These are phyloP conservation scores for Ctenomys sociabilis DNA, from an alignment of 2,113 vertebrate species.

Conservation along the genomic window DNA sequence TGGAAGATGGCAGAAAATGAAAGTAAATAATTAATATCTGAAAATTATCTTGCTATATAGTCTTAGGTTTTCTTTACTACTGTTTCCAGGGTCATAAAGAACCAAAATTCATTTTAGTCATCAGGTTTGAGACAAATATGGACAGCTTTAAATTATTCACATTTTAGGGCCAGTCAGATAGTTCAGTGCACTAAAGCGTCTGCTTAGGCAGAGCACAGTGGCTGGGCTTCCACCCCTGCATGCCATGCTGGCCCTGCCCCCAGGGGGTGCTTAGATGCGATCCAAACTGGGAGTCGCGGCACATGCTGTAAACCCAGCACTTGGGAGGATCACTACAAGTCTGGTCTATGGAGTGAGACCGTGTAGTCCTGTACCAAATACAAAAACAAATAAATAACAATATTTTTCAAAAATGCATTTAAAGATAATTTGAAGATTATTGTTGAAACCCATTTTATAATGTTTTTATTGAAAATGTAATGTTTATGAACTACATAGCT, in stretches of 20 bases:
- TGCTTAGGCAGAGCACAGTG: too few species aligned
- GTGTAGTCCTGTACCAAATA: too few species aligned
- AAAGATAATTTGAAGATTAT: background rate
- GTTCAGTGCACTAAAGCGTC: too few species aligned
- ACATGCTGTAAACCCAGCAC: too few species aligned
- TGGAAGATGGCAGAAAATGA: background rate
- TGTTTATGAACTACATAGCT: background rate
- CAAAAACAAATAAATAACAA: background rate
- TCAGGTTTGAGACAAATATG: background rate
- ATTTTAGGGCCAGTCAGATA: background rate
- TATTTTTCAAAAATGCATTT: background rate
- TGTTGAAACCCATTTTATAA: conserved; percentile 17
- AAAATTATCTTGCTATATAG: background rate
- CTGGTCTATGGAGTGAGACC: too few species aligned
- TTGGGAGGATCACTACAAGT: too few species aligned
- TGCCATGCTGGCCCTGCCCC: too few species aligned
- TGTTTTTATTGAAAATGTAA: conserved; percentile 11
- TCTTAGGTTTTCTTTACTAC: conserved; percentile 13
- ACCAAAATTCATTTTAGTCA: background rate
- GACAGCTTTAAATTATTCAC: background rate
- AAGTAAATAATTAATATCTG: background rate
- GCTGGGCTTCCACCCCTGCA: too few species aligned
- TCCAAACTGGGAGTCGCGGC: too few species aligned
- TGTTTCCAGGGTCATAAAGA: background rate
- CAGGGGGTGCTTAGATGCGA: too few species aligned